Evolutionary conservation across 1,140 invertebrate genomes (phyloP), one percentile per base, ranked within the genome.

Genomic region (Sipha flava): DNA sequence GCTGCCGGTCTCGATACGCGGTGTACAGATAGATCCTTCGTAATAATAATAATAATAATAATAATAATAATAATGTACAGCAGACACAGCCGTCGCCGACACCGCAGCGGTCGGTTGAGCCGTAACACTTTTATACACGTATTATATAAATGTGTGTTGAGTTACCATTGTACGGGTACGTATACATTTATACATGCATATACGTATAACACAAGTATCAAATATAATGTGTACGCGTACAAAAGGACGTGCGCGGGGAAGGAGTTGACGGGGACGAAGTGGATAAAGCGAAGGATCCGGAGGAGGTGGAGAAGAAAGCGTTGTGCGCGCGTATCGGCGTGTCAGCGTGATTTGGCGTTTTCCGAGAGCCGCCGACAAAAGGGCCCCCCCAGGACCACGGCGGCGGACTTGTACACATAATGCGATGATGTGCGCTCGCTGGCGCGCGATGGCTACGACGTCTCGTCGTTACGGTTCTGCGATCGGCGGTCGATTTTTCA

Each of bases 281-380:
- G n/a, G n/a, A n/a, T n/a, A n/a, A n/a, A n/a, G n/a, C n/a, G n/a
- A n/a, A 59, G 26, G 54, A 16, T 23, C 14, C 26, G 26, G 26
- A 1, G 54, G 14, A 59, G 12, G 16, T 16, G 14, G 5, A 59
- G 5, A 59, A 16, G 54, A 16, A 29, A 3, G 31, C 34, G 31
- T 62, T 37, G 29, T 6, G n/a, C 31, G n/a, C 18, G n/a, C 37
- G 18, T 68, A 45, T 68, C 64, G 64, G 64, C 64, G 23, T 52
- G 43, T 52, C 49, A 40, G 18, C 72, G 49, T 57, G 72, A 73
- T 73, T 73, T 73, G 70, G 70, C 47, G 45, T 73, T 73, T 73
- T 52, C 47, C 43, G 10, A 75, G 29, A 75, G 31, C 21, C 40
- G 49, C 72, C 72, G 72, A 75, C 72, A 75, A 75, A 75, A 23